Conservation (phyloP, 2,888 invertebrate species). For the Luffia ferchaultella region DNA sequence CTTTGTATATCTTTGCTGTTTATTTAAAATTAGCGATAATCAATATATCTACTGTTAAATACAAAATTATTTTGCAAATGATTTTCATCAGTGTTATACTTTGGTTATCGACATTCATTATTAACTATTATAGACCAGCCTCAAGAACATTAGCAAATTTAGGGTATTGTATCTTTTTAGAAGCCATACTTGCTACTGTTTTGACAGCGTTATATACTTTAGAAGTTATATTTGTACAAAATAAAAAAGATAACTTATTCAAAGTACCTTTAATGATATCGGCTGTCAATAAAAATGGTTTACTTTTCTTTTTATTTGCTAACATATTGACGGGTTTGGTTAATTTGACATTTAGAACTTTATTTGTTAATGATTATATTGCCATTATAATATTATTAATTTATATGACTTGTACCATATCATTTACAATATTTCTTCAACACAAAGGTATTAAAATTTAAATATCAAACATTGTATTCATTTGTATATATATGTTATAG, state of each 20-base stretch:
- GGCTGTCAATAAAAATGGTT: slow-evolving; percentile 81
- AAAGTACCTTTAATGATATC: slow-evolving; percentile 67
- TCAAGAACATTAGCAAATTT: slow-evolving; percentile 87
- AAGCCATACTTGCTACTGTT: slow-evolving; percentile 69
- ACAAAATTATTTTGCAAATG: slow-evolving; percentile 21
- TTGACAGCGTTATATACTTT: slow-evolving; percentile 61
- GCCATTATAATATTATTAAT: slow-evolving; percentile 62
- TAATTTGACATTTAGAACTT: slow-evolving; percentile 76
- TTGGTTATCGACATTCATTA: slow-evolving; percentile 49
- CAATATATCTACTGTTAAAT: slow-evolving; percentile 28
- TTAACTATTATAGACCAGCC: slow-evolving; percentile 61
- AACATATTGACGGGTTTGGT: slow-evolving; percentile 87
- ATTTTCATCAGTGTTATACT: slow-evolving; percentile 25
- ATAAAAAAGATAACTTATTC: no score
- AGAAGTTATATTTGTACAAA: slow-evolving; percentile 51
- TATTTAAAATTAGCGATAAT: slow-evolving; percentile 66
- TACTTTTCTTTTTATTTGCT: slow-evolving; percentile 82
- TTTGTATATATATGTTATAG: no score
- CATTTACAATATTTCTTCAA: slow-evolving; percentile 18
- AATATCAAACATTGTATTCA: no score
- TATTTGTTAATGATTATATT: slow-evolving; percentile 36
- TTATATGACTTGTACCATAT: slow-evolving; percentile 64
- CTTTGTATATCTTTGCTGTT: slow-evolving; percentile 81
- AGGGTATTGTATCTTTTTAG: slow-evolving; percentile 81
- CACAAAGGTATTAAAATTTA: slow-evolving; percentile 3